These are phyloP conservation scores for Phoeniculus purpureus DNA, from an alignment of 2,797 vertebrate species.

Conservation along the genomic window DNA sequence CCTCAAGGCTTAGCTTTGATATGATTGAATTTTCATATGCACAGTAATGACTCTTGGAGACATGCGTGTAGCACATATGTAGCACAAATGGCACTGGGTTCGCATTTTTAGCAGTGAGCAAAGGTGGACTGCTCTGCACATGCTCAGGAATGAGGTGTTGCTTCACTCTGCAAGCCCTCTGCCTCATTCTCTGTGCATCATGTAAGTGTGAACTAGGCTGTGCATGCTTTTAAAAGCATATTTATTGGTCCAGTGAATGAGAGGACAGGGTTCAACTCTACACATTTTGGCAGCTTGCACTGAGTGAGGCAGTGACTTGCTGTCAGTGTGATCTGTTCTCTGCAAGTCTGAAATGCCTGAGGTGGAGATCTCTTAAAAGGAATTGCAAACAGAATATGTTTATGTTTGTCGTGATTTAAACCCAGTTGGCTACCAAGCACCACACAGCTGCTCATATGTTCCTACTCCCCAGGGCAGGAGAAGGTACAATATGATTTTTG, in stretches of 20 bases:
- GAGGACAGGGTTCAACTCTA: conserved; percentile 37
- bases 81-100: conserved; percentile 34
- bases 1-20: conserved; percentile 55
- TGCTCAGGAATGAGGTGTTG: conserved; percentile 63
- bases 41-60: conserved; percentile 55
- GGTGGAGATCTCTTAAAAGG: not conserved
- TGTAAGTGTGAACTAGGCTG: conserved; percentile 64
- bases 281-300: not conserved
- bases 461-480: no score
- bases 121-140: conserved; percentile 53
- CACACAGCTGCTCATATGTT: no score
- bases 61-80: conserved; percentile 42
- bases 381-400: not conserved
- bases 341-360: not conserved
- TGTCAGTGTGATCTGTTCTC: conserved; percentile 3
- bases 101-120: not conserved
- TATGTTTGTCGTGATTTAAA: not conserved
- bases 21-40: conserved; percentile 58
- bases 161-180: conserved; percentile 25
- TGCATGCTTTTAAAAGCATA: conserved; percentile 52
- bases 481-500: no score
- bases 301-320: not conserved
- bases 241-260: conserved; percentile 24
- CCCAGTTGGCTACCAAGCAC: no score
- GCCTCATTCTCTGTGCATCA: conserved; percentile 60